phyloP scores from a whole-genome alignment of 2,797 vertebrate genomes.

The Perdix hodgsoniae region DNA sequence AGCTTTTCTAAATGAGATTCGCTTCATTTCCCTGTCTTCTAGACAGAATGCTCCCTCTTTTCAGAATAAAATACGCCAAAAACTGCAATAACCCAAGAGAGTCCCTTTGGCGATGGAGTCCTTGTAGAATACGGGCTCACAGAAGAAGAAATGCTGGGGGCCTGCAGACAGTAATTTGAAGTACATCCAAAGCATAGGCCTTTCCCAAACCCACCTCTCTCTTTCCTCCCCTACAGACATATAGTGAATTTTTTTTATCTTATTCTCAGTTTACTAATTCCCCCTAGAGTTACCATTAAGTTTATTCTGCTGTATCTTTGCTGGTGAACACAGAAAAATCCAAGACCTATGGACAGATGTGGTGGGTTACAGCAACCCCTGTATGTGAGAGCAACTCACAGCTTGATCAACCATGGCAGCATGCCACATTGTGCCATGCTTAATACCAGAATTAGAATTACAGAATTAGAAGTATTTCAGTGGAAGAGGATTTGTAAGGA shows the following conservation, averaged over 20 bases:
- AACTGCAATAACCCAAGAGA: background rate
- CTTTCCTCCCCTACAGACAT: background rate
- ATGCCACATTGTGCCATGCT: background rate
- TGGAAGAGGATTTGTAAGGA: background rate
- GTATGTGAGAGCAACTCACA: background rate
- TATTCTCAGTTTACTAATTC: background rate
- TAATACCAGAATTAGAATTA: background rate
- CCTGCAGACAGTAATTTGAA: background rate
- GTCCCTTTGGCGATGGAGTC: rapidly evolving
- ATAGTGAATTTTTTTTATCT: background rate
- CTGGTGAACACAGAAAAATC: background rate
- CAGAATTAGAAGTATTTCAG: background rate
- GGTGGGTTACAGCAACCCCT: background rate
- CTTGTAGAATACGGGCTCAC: background rate
- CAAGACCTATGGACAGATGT: background rate
- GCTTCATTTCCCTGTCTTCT: constrained; percentile 25
- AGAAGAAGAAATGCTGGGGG: background rate
- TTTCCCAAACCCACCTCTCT: background rate
- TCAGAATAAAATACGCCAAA: background rate
- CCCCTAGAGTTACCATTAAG: background rate
- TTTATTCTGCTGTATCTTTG: background rate
- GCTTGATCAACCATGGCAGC: background rate
- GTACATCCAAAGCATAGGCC: background rate
- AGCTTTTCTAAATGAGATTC: constrained; percentile 29
- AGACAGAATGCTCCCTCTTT: constrained; percentile 8